Evolutionary conservation across 2,797 vertebrate species (phyloP).

Genomic region (Zenarchopterus dispar): DNA sequence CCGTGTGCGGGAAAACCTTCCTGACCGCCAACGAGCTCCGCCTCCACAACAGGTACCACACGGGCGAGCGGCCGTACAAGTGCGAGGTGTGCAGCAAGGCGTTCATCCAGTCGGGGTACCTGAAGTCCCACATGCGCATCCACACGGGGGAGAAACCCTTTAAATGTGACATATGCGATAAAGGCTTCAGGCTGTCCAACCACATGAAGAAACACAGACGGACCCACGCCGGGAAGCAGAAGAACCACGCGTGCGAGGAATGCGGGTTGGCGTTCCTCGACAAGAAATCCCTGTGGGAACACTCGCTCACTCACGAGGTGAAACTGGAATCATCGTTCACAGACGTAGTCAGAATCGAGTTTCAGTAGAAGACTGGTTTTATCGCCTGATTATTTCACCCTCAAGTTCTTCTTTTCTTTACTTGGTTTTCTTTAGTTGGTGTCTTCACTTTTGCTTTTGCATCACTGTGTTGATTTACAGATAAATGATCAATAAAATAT

Average conservation of each 20-base stretch:
- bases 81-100: conserved; percentile 77
- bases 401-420: background rate
- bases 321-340: conserved; percentile 58
- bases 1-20: conserved; percentile 77
- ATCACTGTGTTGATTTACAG: background rate
- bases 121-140: conserved; percentile 81
- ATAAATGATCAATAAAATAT: no score
- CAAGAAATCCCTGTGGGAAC: conserved; percentile 73
- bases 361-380: conserved; percentile 58
- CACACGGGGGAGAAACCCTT: conserved; percentile 81
- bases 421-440: background rate
- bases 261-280: conserved; percentile 65
- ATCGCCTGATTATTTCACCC: no score
- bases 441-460: background rate
- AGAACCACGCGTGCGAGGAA: conserved; percentile 67
- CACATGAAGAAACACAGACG: conserved; percentile 79
- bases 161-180: conserved; percentile 74
- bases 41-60: conserved; percentile 78
- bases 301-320: conserved; percentile 64
- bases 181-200: conserved; percentile 74
- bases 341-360: conserved; percentile 60
- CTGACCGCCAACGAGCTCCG: conserved; percentile 77
- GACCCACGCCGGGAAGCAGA: conserved; percentile 69
- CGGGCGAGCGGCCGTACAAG: conserved; percentile 78
- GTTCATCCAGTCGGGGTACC: conserved; percentile 79